Percentiles rank a stretch among this genome's conserved stretches.
Evolutionary conservation across 2,888 invertebrate species (phyloP).

Genomic region (Chloromyia formosa): DNA sequence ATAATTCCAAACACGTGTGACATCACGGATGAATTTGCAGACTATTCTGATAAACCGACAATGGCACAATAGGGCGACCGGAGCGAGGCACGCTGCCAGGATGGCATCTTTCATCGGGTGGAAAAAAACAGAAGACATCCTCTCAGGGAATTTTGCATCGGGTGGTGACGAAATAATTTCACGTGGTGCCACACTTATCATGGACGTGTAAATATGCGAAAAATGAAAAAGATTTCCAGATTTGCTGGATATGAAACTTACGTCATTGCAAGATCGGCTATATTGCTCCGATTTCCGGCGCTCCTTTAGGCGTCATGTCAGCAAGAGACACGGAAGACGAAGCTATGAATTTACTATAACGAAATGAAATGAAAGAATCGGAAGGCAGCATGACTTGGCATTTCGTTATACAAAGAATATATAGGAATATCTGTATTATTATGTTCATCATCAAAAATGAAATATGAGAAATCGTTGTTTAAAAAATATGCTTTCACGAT

Average conservation of each 20-base stretch:
- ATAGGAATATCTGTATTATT: neutral
- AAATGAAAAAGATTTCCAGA: conserved; percentile 15
- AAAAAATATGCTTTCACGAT: neutral
- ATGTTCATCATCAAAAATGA: neutral
- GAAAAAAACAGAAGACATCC: neutral
- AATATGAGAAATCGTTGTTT: neutral
- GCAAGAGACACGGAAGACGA: neutral
- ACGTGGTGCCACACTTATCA: conserved; percentile 14
- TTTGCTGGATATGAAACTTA: neutral
- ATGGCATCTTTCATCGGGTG: neutral
- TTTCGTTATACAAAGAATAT: neutral
- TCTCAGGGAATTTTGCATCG: neutral
- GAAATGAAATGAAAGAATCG: neutral
- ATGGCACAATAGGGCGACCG: neutral
- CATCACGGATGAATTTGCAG: conserved; percentile 17
- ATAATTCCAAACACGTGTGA: conserved; percentile 32
- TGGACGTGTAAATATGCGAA: conserved; percentile 15
- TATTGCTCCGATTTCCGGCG: neutral
- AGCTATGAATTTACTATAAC: too few relatives aligned
- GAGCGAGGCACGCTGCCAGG: neutral
- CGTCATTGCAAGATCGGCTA: neutral
- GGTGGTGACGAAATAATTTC: conserved; percentile 14
- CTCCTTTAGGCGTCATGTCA: neutral
- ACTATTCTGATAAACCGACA: neutral
- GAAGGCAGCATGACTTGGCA: neutral